phyloP scores from a whole-genome alignment of 2,888 invertebrate genomes.

The Drosophila hawaiiensis region DNA sequence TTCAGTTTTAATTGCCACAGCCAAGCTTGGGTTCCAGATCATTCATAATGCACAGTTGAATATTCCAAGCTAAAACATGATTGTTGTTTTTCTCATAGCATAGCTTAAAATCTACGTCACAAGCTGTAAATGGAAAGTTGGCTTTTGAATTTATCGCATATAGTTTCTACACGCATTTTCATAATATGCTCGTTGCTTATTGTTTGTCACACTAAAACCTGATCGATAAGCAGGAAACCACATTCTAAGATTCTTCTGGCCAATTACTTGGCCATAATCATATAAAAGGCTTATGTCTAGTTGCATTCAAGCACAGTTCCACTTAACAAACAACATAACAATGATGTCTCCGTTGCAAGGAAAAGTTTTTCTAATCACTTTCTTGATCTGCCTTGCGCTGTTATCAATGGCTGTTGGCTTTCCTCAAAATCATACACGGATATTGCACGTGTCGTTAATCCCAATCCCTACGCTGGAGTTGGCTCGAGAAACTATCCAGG shows the following conservation, averaged over 20 bases:
- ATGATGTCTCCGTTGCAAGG: constrained; percentile 23
- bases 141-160: not conserved
- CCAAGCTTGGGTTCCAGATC: constrained; percentile 21
- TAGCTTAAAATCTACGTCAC: constrained; percentile 7
- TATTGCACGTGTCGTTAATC: constrained; percentile 14
- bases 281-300: constrained; percentile 20
- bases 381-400: constrained; percentile 9
- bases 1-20: constrained; percentile 14
- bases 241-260: not conserved
- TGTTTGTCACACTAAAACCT: constrained; percentile 1
- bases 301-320: constrained; percentile 15
- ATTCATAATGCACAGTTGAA: constrained; percentile 11
- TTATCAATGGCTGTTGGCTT: not conserved
- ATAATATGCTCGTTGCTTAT: not conserved
- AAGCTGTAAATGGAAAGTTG: not conserved
- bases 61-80: not conserved
- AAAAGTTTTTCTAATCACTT: constrained; percentile 6
- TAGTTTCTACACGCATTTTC: not conserved
- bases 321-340: not conserved
- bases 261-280: not conserved
- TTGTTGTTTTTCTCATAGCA: not conserved
- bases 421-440: constrained; percentile 9
- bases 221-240: constrained; percentile 19
- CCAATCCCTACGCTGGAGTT: constrained; percentile 6
- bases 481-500: constrained; percentile 10